phyloP scores from a whole-genome alignment of 2,888 invertebrate genomes.

The Pseudolycoriella hygida region DNA sequence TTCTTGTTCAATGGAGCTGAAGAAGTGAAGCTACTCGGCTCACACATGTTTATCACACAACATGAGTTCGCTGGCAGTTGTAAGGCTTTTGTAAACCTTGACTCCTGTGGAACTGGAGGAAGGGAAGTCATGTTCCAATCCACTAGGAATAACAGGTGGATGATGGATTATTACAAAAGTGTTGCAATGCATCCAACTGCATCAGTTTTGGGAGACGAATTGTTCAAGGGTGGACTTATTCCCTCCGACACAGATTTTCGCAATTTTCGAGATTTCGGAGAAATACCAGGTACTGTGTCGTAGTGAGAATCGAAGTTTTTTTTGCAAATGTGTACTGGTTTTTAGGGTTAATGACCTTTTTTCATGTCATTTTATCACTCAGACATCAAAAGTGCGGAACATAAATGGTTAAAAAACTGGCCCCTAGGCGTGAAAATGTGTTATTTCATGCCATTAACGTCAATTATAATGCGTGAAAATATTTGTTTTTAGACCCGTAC shows the following conservation, averaged over 20 bases:
- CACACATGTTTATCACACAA: slow-evolving; percentile 48
- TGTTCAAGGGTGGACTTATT: slow-evolving; percentile 44
- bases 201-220: slow-evolving; percentile 38
- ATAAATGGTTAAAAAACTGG: no score
- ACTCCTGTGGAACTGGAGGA: slow-evolving; percentile 85
- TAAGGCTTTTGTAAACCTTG: slow-evolving; percentile 73
- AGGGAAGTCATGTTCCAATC: slow-evolving; percentile 81
- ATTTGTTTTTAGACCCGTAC: no score
- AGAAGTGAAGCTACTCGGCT: slow-evolving; percentile 46
- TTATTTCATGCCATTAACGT: no score
- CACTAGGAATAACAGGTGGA: slow-evolving; percentile 52
- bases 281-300: slow-evolving; percentile 33
- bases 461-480: no score
- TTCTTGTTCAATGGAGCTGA: slow-evolving; percentile 53
- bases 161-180: slow-evolving; percentile 28
- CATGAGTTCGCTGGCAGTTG: slow-evolving; percentile 38
- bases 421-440: no score
- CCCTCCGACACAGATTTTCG: slow-evolving; percentile 53
- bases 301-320: no score
- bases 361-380: no score
- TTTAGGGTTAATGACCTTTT: no score
- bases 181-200: slow-evolving; percentile 40
- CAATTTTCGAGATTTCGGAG: slow-evolving; percentile 47
- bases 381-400: no score
- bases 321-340: no score